A percentile compares a stretch with the other conserved stretches of the same genome.
Conservation (phyloP, 1,140 invertebrate genomes). For the Cheumatopsyche charites region DNA sequence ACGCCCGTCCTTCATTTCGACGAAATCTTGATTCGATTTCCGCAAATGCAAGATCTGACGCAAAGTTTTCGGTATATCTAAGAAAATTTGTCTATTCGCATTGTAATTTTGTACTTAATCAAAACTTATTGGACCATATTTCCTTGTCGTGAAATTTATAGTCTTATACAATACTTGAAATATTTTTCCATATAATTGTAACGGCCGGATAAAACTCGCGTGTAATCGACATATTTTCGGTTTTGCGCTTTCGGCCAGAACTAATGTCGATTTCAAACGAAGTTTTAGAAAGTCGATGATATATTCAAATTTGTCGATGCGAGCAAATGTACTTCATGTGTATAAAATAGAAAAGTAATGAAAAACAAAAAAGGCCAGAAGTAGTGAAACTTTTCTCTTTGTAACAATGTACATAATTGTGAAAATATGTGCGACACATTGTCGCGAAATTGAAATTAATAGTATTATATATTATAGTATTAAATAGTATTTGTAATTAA, state of each 20-base stretch:
- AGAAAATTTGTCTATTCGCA: conserved; percentile 30
- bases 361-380: conserved; percentile 37
- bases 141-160: conserved; percentile 32
- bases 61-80: conserved; percentile 1
- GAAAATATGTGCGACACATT: conserved; percentile 40
- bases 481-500: conserved; percentile 46
- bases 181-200: conserved; percentile 1
- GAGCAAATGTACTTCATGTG: conserved; percentile 28
- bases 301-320: conserved; percentile 6
- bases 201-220: neutral
- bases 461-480: conserved; percentile 12
- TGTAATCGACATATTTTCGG: neutral
- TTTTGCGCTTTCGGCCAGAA: conserved; percentile 1
- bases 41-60: conserved; percentile 12
- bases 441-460: conserved; percentile 43
- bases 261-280: neutral
- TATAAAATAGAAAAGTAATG: too few relatives aligned
- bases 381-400: conserved; percentile 25
- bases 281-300: conserved; percentile 5
- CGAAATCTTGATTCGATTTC: neutral
- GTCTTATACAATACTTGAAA: neutral
- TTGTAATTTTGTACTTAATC: conserved; percentile 38
- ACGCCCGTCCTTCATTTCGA: conserved; percentile 10
- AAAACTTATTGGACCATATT: conserved; percentile 17
- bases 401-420: conserved; percentile 42